phyloP scores from a whole-genome alignment of 2,113 vertebrate genomes.

The Mobula hypostoma region DNA sequence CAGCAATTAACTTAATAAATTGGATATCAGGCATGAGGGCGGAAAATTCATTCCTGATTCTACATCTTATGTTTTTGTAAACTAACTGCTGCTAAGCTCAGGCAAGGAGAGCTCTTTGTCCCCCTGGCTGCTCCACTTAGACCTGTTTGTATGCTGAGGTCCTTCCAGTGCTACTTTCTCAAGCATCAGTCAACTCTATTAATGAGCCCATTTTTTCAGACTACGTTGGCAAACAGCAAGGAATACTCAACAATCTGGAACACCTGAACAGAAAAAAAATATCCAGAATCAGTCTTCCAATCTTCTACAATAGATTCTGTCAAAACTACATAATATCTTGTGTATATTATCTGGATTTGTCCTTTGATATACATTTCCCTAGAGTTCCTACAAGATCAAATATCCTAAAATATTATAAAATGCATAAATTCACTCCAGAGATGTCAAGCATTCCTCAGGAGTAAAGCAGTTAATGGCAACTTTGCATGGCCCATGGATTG shows the following conservation, averaged over 20 bases:
- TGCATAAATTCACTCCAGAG: background rate
- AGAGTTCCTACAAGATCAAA: background rate
- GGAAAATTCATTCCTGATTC: too few species aligned
- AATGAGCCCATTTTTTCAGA: background rate
- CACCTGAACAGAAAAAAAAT: background rate
- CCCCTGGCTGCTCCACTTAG: background rate
- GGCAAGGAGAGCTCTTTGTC: background rate
- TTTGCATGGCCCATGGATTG: too few species aligned
- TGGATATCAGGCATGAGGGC: too few species aligned
- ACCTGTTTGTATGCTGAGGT: background rate
- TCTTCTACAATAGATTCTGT: background rate
- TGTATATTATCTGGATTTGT: background rate
- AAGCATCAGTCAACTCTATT: background rate
- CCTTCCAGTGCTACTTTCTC: background rate
- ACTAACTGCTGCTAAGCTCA: background rate
- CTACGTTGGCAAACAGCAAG: background rate
- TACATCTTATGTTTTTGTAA: background rate
- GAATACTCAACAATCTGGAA: background rate
- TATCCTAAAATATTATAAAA: background rate
- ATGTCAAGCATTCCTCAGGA: background rate
- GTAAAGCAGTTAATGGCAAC: background rate
- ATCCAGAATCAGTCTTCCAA: background rate
- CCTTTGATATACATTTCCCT: background rate
- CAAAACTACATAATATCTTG: background rate
- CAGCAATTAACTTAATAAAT: too few species aligned